phyloP scores from a whole-genome alignment of 2,888 invertebrate species.

The Drosophila sordidula region DNA sequence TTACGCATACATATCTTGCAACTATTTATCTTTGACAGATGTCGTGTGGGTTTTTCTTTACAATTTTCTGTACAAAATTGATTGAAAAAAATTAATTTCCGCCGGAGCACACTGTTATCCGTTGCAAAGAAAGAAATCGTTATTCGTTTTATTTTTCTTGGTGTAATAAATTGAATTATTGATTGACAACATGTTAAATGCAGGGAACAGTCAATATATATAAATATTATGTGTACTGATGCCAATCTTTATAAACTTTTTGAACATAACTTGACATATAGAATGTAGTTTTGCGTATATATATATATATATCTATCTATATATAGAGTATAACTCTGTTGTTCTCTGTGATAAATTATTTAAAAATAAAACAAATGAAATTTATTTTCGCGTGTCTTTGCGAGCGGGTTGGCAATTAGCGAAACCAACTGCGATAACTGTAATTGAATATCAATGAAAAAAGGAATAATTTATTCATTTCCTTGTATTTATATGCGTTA shows the following conservation, averaged over 20 bases:
- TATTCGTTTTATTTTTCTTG: neutral
- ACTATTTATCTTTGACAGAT: constrained; percentile 4
- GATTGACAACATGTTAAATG: constrained; percentile 40
- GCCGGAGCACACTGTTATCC: constrained; percentile 34
- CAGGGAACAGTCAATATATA: constrained; percentile 7
- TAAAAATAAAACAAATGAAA: constrained; percentile 37
- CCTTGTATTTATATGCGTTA: constrained; percentile 33
- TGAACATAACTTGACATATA: no score
- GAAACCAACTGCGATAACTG: constrained; percentile 59
- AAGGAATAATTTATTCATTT: constrained; percentile 41
- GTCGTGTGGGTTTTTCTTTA: neutral
- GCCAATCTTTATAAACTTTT: neutral
- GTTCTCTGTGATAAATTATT: constrained; percentile 15
- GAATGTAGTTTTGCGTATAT: no score
- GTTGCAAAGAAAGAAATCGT: constrained; percentile 20
- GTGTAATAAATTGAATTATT: constrained; percentile 23
- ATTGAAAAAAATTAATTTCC: constrained; percentile 79
- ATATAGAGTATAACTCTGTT: neutral
- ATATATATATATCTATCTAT: neutral
- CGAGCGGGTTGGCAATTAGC: constrained; percentile 51
- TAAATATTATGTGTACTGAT: neutral
- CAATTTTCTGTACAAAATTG: constrained; percentile 36
- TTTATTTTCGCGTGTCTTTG: constrained; percentile 59
- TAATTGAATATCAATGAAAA: constrained; percentile 73
- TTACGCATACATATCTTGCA: neutral